phyloP scores from a whole-genome alignment of 2,888 invertebrate genomes.

The Chrysotoxum bicinctum region DNA sequence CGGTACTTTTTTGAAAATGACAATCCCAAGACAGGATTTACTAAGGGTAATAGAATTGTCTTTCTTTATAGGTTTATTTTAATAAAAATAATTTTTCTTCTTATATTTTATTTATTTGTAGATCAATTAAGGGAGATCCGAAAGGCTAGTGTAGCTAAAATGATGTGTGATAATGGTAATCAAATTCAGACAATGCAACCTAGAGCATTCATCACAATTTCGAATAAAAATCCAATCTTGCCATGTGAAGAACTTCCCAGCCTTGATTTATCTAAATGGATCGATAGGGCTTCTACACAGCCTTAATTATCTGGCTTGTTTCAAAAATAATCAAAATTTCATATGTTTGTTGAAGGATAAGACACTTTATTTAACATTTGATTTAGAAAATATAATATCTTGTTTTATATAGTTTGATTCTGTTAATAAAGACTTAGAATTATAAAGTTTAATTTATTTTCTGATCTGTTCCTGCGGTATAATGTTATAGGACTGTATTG shows the following conservation, averaged over 20 bases:
- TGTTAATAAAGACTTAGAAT: too few relatives aligned
- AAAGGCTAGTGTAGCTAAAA: constrained; percentile 88
- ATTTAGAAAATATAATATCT: too few relatives aligned
- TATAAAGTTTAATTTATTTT: too few relatives aligned
- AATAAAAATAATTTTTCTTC: background rate
- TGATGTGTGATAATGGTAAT: constrained; percentile 91
- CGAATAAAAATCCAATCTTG: constrained; percentile 76
- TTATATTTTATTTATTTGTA: constrained; percentile 47
- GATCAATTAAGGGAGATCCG: constrained; percentile 90
- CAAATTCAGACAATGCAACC: constrained; percentile 86
- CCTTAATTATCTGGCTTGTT: too few relatives aligned
- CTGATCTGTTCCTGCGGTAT: too few relatives aligned
- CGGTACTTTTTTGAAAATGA: constrained; percentile 92
- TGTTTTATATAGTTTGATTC: too few relatives aligned
- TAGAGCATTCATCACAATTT: constrained; percentile 86
- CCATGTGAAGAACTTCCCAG: constrained; percentile 84
- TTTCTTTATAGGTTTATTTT: background rate
- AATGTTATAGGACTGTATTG: too few relatives aligned
- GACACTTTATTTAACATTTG: too few relatives aligned
- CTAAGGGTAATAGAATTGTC: constrained; percentile 81
- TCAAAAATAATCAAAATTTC: too few relatives aligned
- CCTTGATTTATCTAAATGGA: constrained; percentile 85
- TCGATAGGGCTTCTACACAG: too few relatives aligned
- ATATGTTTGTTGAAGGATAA: too few relatives aligned
- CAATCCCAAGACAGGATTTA: constrained; percentile 85